Evolutionary conservation across 2,888 invertebrate genomes (phyloP).

Genomic region (Pristionchus fissidentatus): DNA sequence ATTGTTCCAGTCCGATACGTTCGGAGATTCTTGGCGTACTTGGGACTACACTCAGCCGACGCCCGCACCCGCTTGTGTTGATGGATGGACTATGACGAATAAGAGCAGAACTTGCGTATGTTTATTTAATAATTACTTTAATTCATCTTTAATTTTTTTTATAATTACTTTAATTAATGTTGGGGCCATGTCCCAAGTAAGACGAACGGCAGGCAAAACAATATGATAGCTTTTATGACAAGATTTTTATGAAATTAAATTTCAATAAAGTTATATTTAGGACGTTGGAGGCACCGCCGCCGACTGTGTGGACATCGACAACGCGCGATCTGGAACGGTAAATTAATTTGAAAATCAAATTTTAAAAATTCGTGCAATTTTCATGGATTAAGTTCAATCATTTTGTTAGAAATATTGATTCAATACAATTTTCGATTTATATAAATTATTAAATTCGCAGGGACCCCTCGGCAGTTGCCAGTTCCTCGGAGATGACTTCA

Average conservation of each 20-base stretch:
- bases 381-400: background rate
- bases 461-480: constrained; percentile 67
- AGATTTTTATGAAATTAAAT: background rate
- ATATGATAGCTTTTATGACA: no score
- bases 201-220: no score
- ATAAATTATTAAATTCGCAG: background rate
- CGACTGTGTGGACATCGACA: constrained; percentile 49
- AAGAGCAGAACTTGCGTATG: constrained; percentile 48
- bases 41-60: constrained; percentile 12
- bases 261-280: background rate
- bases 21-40: constrained; percentile 37
- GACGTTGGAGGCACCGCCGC: constrained; percentile 42
- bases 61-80: constrained; percentile 46
- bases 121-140: background rate
- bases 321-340: constrained; percentile 45
- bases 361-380: no score
- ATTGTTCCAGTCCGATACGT: constrained; percentile 13
- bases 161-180: background rate
- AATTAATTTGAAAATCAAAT: background rate
- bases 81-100: constrained; percentile 51
- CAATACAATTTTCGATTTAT: background rate
- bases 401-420: background rate
- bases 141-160: background rate
- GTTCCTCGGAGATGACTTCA: constrained; percentile 55
- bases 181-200: background rate